Conservation (phyloP, 2,888 invertebrate genomes). For the Trilocha varians region DNA sequence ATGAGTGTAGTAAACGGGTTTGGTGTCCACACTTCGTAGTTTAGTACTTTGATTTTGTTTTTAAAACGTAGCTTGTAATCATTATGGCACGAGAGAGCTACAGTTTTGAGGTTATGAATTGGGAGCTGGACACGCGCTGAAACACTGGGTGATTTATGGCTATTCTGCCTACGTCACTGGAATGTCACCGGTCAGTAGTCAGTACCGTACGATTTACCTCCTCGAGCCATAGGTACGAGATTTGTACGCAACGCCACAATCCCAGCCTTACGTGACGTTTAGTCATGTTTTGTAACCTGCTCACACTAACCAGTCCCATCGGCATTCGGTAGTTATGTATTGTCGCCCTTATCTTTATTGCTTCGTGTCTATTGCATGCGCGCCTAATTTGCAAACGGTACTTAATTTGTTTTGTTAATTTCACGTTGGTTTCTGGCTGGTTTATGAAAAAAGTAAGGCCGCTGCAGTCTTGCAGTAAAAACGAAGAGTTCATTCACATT, state of each 20-base stretch:
- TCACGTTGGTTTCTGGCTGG: neutral
- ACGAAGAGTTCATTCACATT: neutral
- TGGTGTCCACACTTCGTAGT: conserved; percentile 37
- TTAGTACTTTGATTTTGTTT: conserved; percentile 40
- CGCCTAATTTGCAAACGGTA: conserved; percentile 14
- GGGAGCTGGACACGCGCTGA: conserved; percentile 18
- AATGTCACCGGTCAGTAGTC: conserved; percentile 63
- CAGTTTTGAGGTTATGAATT: conserved; percentile 49
- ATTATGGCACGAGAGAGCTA: conserved; percentile 16
- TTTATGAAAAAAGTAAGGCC: too few species aligned
- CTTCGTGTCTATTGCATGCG: conserved; percentile 18
- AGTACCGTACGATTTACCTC: conserved; percentile 61
- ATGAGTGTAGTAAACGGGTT: conserved; percentile 58
- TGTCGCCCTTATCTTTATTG: conserved; percentile 53
- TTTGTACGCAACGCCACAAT: conserved; percentile 53
- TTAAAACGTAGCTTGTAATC: conserved; percentile 36
- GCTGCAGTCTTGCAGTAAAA: too few species aligned
- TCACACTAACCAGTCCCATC: conserved; percentile 37
- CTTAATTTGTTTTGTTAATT: conserved; percentile 1
- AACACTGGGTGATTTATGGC: conserved; percentile 52
- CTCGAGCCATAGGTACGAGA: conserved; percentile 48
- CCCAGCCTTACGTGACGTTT: conserved; percentile 29
- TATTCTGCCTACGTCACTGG: conserved; percentile 58
- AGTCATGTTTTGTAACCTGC: conserved; percentile 39
- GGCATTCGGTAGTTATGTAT: conserved; percentile 40